Evolutionary conservation across 1,140 invertebrate genomes (phyloP).

Genomic region (Lepidotrigona ventralis): DNA sequence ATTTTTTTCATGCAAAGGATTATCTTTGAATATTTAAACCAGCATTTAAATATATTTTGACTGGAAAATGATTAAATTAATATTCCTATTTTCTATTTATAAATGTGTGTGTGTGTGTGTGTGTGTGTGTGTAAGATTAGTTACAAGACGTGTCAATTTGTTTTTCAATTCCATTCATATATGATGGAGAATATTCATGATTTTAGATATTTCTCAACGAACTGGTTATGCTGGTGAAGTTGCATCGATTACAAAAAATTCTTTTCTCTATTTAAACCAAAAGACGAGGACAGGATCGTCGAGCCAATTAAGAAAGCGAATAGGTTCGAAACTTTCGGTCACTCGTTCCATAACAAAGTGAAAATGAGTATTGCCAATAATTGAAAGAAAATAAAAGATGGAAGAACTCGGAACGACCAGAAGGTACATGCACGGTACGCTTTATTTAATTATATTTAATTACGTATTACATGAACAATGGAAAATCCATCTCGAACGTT

Average conservation of each 20-base stretch:
- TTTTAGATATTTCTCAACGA: conserved; percentile 15
- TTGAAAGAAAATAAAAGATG: too few species aligned
- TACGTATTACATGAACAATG: conserved; percentile 52
- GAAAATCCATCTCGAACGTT: conserved; percentile 28
- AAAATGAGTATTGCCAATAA: not conserved
- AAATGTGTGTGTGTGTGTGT: too few species aligned
- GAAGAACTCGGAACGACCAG: not conserved
- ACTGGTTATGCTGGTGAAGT: not conserved
- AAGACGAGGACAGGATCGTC: conserved; percentile 3
- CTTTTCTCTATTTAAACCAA: not conserved
- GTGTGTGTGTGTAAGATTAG: not conserved
- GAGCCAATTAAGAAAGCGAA: conserved; percentile 43
- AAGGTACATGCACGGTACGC: conserved; percentile 25
- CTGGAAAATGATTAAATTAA: too few species aligned
- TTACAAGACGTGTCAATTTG: not conserved
- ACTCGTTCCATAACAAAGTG: conserved; percentile 23
- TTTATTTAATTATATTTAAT: conserved; percentile 55
- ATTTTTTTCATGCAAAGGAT: not conserved
- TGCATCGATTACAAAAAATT: not conserved
- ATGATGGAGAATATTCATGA: not conserved
- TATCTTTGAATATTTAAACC: not conserved
- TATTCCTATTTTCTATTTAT: too few species aligned
- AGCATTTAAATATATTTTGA: too few species aligned
- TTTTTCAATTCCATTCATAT: not conserved
- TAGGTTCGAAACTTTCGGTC: conserved; percentile 53